A percentile compares a stretch with the other conserved stretches of the same genome.
phyloP scores from a whole-genome alignment of 2,797 vertebrate species.

The Lithobates sylvaticus region DNA sequence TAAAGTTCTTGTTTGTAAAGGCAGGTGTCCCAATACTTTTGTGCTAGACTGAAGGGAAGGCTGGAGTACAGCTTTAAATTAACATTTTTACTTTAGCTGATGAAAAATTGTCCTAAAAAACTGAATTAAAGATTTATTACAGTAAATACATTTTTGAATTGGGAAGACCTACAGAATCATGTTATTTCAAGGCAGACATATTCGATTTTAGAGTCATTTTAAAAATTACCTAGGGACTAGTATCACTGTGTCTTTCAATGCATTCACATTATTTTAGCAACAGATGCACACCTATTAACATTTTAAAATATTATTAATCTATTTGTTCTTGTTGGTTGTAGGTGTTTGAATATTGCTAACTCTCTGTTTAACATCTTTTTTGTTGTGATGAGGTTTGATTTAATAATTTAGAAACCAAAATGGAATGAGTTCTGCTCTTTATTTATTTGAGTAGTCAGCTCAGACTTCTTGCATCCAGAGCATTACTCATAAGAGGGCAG shows the following conservation, averaged over 20 bases:
- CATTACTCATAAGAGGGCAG: constrained; percentile 79
- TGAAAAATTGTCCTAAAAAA: too few species aligned
- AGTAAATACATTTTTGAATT: too few species aligned
- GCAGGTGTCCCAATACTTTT: too few species aligned
- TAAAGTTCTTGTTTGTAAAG: too few species aligned
- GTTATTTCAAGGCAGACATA: too few species aligned
- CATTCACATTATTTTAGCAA: not conserved
- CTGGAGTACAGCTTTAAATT: too few species aligned
- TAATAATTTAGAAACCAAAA: not conserved
- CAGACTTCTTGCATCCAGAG: constrained; percentile 34
- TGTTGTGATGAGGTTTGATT: not conserved
- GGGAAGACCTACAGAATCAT: too few species aligned
- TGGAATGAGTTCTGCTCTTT: not conserved
- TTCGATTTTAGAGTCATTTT: too few species aligned
- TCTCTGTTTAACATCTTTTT: not conserved
- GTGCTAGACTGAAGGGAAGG: too few species aligned
- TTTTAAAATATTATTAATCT: not conserved
- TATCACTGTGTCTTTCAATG: not conserved
- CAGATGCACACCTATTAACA: not conserved
- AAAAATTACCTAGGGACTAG: not conserved
- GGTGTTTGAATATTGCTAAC: not conserved
- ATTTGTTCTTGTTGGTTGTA: not conserved
- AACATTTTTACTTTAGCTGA: too few species aligned
- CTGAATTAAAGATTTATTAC: too few species aligned
- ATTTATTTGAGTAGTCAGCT: constrained; percentile 15